Base-by-base conservation (phyloP, 1,140 invertebrate genomes). In the Paraescarpia echinospica region DNA sequence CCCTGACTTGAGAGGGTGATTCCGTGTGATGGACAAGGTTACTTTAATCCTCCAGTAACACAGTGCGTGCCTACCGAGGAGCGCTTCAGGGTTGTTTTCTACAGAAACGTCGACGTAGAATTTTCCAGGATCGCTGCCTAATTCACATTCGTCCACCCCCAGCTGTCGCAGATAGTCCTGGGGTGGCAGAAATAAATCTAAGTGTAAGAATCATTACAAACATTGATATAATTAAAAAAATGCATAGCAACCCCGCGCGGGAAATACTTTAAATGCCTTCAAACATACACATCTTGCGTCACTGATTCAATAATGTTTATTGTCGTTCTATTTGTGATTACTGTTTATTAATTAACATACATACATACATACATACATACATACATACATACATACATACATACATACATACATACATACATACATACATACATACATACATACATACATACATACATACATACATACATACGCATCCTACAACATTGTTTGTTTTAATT, bases 391-490 rank as follows among this genome's bases (percentile, higher is more conserved):
- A 91, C 91, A 91, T 91, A 91, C 91, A 91, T 91, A 91, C 91
- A 91, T 33, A 91, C 91, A 91, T 91, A 91, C 91, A 91, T 91
- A 91, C 91, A 91, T 91, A 91, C 91, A 91, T 91, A 91, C 91
- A 91, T 91, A 91, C 91, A 91, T 91, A 91, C 91, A 91, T 91
- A 91, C 91, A 91, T 91, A 91, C 91, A 91, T 91, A 91, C 91
- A 91, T 91, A 91, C 91, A 91, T 91, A 91, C 91, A 34, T 35
- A 91, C 35, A 35, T 91, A 35, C 91, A 34, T 91, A 91, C 33
- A 91, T 34, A 91, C 33, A 91, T 35, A 91, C 35, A 91, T 33
- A 91, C 33, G 33, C 41, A 91, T 59, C n/a, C n/a, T n/a, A n/a
- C n/a, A n/a, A n/a, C n/a, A n/a, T n/a, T n/a, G n/a, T n/a, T n/a